Evolutionary conservation across 1,140 invertebrate species (phyloP).

Genomic region (Brachystomella parvula): DNA sequence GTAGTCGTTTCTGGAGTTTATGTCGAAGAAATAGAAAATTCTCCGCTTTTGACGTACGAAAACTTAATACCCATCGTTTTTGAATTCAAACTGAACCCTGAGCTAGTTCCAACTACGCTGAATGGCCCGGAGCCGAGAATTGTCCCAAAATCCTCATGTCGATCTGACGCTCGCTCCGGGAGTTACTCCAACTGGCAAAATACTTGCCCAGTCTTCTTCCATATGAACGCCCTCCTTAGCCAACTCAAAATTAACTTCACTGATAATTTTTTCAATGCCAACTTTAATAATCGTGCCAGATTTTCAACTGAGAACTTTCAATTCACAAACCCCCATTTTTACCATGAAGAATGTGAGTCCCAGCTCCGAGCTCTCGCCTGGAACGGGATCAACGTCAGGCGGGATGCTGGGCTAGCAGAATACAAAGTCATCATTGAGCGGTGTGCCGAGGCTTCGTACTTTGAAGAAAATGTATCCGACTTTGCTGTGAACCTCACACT

Average conservation of each 20-base stretch:
- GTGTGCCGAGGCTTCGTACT: slow-evolving; percentile 9
- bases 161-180: slow-evolving; percentile 17
- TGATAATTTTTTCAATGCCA: slow-evolving; percentile 6
- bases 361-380: slow-evolving; percentile 15
- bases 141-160: slow-evolving; percentile 18
- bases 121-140: neutral
- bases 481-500: neutral
- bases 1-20: slow-evolving; percentile 20
- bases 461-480: slow-evolving; percentile 19
- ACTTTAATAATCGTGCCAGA: neutral
- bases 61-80: slow-evolving; percentile 25
- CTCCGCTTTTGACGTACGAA: slow-evolving; percentile 13
- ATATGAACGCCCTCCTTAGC: slow-evolving; percentile 19
- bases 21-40: slow-evolving; percentile 12
- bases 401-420: slow-evolving; percentile 10
- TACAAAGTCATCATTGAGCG: slow-evolving; percentile 19
- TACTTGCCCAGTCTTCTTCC: slow-evolving; percentile 28
- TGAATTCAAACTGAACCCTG: slow-evolving; percentile 23
- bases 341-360: slow-evolving; percentile 24
- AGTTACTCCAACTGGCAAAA: slow-evolving; percentile 17
- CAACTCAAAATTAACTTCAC: slow-evolving; percentile 20
- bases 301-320: neutral
- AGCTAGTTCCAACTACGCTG: slow-evolving; percentile 1
- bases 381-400: slow-evolving; percentile 16
- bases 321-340: slow-evolving; percentile 17